Evolutionary conservation across 1,140 invertebrate genomes (phyloP).

Genomic region (Drosophila equinoxialis): DNA sequence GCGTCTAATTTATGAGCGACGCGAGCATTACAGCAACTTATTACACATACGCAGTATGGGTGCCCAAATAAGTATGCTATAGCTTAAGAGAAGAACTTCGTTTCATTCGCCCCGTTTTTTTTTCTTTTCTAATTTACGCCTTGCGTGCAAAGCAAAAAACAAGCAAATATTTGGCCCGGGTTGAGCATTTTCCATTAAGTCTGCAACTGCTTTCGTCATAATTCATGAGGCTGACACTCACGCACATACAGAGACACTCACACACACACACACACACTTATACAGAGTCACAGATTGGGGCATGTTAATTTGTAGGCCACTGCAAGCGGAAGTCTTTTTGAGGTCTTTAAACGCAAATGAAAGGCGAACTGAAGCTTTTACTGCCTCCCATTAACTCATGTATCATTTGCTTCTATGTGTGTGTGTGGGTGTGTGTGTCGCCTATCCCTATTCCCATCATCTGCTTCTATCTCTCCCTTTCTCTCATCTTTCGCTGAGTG

Average conservation of each 20-base stretch:
- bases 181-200: slow-evolving; percentile 75
- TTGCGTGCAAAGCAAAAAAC: slow-evolving; percentile 51
- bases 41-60: slow-evolving; percentile 31
- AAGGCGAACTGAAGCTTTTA: slow-evolving; percentile 72
- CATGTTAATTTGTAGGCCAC: slow-evolving; percentile 76
- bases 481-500: slow-evolving; percentile 15
- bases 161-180: slow-evolving; percentile 34
- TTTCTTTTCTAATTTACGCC: slow-evolving; percentile 70
- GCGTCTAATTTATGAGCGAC: slow-evolving; percentile 67
- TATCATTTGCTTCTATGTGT: slow-evolving; percentile 59
- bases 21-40: slow-evolving; percentile 34
- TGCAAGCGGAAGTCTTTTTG: slow-evolving; percentile 75
- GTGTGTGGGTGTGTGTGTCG: not conserved
- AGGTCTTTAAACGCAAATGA: slow-evolving; percentile 80
- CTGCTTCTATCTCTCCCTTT: not conserved
- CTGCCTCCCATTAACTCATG: slow-evolving; percentile 70
- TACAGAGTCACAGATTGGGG: slow-evolving; percentile 52
- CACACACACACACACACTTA: slow-evolving; percentile 16
- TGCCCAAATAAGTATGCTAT: slow-evolving; percentile 40
- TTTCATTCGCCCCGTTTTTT: slow-evolving; percentile 1
- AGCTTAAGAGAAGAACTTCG: not conserved
- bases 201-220: slow-evolving; percentile 78
- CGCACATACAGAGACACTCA: slow-evolving; percentile 2
- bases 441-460: not conserved
- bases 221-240: slow-evolving; percentile 58